Percentiles rank a stretch among this genome's conserved stretches.
These are phyloP conservation scores for Pheosia gnoma DNA, from an alignment of 2,888 invertebrate genomes.

Conservation along the genomic window DNA sequence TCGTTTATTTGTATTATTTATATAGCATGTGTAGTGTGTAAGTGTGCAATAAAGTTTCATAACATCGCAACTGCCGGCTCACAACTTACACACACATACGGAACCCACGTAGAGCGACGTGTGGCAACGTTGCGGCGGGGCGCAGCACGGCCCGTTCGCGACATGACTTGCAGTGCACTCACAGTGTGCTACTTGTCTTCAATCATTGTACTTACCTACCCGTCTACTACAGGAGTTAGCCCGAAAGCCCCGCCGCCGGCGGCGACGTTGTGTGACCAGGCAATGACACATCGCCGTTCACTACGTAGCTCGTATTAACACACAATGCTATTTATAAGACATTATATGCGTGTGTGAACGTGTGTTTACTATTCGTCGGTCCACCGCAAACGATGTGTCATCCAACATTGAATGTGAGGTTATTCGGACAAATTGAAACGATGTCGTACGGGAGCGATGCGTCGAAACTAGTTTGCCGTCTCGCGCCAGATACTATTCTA, in stretches of 20 bases:
- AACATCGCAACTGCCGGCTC: conserved; percentile 52
- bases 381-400: conserved; percentile 78
- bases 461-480: conserved; percentile 35
- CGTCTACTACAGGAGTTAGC: conserved; percentile 58
- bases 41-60: conserved; percentile 42
- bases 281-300: conserved; percentile 72
- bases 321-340: conserved; percentile 77
- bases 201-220: conserved; percentile 58
- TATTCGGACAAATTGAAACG: conserved; percentile 67
- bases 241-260: conserved; percentile 43
- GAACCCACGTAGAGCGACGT: conserved; percentile 56
- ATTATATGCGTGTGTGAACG: conserved; percentile 69
- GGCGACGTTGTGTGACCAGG: conserved; percentile 54
- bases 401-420: conserved; percentile 72
- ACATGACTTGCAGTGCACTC: conserved; percentile 53
- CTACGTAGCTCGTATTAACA: conserved; percentile 76
- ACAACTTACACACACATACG: conserved; percentile 42
- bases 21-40: conserved; percentile 18
- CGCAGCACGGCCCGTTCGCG: conserved; percentile 35
- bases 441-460: conserved; percentile 42
- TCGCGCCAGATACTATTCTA: conserved; percentile 55
- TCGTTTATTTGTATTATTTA: conserved; percentile 20
- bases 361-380: conserved; percentile 77
- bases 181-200: conserved; percentile 58
- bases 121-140: conserved; percentile 68